Base-by-base conservation (phyloP, 1,140 invertebrate genomes). In the Drosophila sulfurigaster region DNA sequence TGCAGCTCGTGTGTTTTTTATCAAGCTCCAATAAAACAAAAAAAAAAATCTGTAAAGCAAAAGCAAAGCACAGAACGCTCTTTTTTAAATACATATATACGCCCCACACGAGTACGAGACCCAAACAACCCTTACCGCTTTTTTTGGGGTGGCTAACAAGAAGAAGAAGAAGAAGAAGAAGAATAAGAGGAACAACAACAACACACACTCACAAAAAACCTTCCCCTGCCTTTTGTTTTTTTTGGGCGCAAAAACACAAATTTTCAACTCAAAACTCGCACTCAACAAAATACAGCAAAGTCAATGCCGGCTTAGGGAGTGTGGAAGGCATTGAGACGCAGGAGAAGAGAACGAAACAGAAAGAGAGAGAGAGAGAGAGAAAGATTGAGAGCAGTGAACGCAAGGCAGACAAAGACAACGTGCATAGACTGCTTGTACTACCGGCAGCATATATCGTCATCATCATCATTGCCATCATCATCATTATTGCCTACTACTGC, bases 211-310 rank as follows among this genome's bases (percentile, higher is more conserved):
- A 52, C 38, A 78, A 56, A 56, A 51, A 51, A 69, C 49, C 56
- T 71, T 68, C 68, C 77, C 64, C 75, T 71, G 38, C 58, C 8
- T 10, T 38, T 32, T 32, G 5, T 11, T 38, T 52, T 32, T 72
- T 82, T 88, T 81, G 76, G 85, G 81, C 75, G 63, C 71, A 88
- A 87, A 75, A 89, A 78, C 70, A 59, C 43, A 48, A 85, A 67
- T 46, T 80, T 80, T 69, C 49, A 85, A 85, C 83, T 89, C 83
- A 88, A 89, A 89, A 79, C 64, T 78, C 49, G 46, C 63, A 49
- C 35, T 38, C 30, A 43, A 10, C 32, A 62, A 63, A 35, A 81
- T 69, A 78, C 89, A 71, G 16, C 68, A 66, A 66, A 73, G 63
- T 60, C 75, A 73, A 78, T 74, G 81, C 86, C 86, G 86, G 86